Base-by-base conservation (phyloP, 2,888 invertebrate species). In the Parascotia fuliginaria region DNA sequence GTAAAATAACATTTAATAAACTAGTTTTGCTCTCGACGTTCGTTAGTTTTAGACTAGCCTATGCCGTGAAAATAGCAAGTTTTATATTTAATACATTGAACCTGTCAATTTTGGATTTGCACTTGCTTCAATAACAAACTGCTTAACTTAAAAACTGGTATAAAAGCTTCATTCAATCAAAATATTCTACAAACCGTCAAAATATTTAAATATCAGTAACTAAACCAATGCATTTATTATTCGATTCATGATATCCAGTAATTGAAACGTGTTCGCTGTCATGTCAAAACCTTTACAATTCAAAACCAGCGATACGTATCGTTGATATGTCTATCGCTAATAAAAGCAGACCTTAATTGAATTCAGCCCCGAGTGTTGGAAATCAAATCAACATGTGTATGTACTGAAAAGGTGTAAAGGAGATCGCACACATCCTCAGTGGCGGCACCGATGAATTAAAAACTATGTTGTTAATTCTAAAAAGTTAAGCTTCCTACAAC, bases 301-400 rank as follows among this genome's bases (percentile, higher is more conserved):
- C 65, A 61, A 61, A 70, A 57, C 64, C 63, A 62, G 53, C 59
- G 51, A 34, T 55, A 55, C 55, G 46, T 63, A 63, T 60, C 58
- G 50, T 34, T 58, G 59, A 64, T 67, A 68, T 58, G 62, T 75
- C 75, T 72, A 75, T 69, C 73, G 68, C 62, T 65, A 69, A 80
- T 81, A 81, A 81, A 75, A 71, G 74, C 74, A 48, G 36, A 63
- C 53, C 60, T 75, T 79, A 82, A 83, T 83, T 82, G 75, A 74
- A 80, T 80, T 65, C 60, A 65, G 48, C 54, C 65, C 55, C 58
- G 75, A 79, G 71, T 74, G 76, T 58, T 61, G 64, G 48, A 57
- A 76, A 77, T 79, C 70, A 74, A 79, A 79, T 77, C 67, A 62
- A 64, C 65, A 59, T 70, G 62, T 68, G 64, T 63, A 60, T 52